Percentiles rank a stretch among this genome's conserved stretches.
These are phyloP conservation scores for Abrostola tripartita DNA, from an alignment of 2,888 invertebrate genomes.

Conservation along the genomic window DNA sequence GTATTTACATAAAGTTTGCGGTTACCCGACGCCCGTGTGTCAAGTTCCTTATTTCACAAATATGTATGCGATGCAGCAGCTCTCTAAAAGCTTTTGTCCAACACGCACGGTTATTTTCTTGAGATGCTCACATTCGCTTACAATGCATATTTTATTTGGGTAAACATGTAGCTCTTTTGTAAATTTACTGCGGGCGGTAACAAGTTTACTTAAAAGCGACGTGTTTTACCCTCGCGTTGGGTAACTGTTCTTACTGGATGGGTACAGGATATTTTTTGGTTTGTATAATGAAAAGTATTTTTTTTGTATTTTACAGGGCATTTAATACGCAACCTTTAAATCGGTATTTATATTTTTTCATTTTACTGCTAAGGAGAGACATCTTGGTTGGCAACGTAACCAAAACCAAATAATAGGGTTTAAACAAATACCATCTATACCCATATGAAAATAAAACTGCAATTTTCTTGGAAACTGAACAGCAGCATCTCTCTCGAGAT, in stretches of 20 bases:
- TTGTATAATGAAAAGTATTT: neutral
- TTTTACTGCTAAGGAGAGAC: too few relatives aligned
- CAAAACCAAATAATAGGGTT: too few relatives aligned
- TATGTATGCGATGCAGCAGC: constrained; percentile 63
- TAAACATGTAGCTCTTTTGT: constrained; percentile 49
- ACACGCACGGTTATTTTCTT: constrained; percentile 72
- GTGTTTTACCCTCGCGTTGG: constrained; percentile 18
- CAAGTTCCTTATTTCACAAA: constrained; percentile 51
- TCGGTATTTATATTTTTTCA: too few relatives aligned
- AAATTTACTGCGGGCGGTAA: constrained; percentile 37
- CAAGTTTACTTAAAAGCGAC: constrained; percentile 38
- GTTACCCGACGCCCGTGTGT: constrained; percentile 39
- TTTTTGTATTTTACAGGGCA: too few relatives aligned
- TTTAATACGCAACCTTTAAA: too few relatives aligned
- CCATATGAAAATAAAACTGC: too few relatives aligned
- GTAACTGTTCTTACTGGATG: constrained; percentile 1
- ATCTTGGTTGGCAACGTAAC: too few relatives aligned
- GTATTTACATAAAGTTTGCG: constrained; percentile 34
- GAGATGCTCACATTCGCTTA: constrained; percentile 66
- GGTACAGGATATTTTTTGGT: neutral
- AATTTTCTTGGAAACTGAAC: too few relatives aligned
- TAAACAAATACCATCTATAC: too few relatives aligned
- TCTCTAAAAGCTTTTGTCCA: constrained; percentile 81
- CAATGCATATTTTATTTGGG: constrained; percentile 73
- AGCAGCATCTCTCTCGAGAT: too few relatives aligned